Conservation (phyloP, 1,140 invertebrate genomes). For the Dysdera silvatica region DNA sequence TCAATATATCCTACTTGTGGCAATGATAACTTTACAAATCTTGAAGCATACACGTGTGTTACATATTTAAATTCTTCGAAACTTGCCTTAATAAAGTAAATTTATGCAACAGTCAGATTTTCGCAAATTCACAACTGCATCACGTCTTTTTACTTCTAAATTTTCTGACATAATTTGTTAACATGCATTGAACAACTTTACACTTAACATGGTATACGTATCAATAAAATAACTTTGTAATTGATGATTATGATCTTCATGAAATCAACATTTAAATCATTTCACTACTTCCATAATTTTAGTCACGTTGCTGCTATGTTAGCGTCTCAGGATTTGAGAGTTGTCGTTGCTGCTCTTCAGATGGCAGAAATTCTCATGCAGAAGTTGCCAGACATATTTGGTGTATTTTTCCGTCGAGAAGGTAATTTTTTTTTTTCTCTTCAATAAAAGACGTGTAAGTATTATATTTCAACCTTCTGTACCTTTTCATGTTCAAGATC, state of each 20-base stretch:
- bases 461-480: not conserved
- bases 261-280: not conserved
- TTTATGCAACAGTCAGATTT: too few species aligned
- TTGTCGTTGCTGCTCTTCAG: conserved; percentile 93
- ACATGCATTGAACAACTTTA: too few species aligned
- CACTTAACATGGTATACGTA: too few species aligned
- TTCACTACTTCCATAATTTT: conserved; percentile 25
- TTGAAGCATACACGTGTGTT: too few species aligned
- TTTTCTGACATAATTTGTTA: too few species aligned
- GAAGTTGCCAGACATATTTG: conserved; percentile 87
- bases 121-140: too few species aligned
- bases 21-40: too few species aligned
- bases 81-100: too few species aligned
- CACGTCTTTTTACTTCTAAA: too few species aligned
- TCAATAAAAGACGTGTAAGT: not conserved
- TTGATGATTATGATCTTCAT: not conserved
- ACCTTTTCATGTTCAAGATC: not conserved
- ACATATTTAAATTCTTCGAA: too few species aligned
- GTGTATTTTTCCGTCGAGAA: conserved; percentile 87
- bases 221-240: conserved; percentile 3
- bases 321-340: conserved; percentile 87
- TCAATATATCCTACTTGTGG: too few species aligned
- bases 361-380: conserved; percentile 95
- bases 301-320: conserved; percentile 97
- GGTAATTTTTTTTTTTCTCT: conserved; percentile 40